Base-by-base conservation (phyloP, 2,113 vertebrate genomes). In the Aplodontia rufa region DNA sequence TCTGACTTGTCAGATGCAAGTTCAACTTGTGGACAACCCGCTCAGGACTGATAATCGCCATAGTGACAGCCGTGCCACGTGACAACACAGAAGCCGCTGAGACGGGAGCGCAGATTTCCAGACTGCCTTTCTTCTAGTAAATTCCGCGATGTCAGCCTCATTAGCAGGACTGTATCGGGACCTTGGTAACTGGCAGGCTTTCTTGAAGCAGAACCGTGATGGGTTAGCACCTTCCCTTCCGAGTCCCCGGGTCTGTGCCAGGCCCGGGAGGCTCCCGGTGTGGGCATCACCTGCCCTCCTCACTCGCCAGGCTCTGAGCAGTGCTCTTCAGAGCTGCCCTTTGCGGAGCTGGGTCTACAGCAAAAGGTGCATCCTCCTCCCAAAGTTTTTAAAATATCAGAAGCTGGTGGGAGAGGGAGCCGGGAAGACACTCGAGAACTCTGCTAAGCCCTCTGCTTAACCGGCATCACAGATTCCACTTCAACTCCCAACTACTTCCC, bases 1-100 rank as follows among this genome's bases (percentile, higher is more conserved):
- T 97, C 62, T 96, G 93, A 97, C 96, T 96, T 97, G 96, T 97
- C 97, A 97, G 96, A 95, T 86, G 69, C 95, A 98, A 94, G 96
- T 97, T 98, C 96, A 96, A 96, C 95, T 98, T 85, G 89, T 96
- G 97, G 94, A 97, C 97, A 97, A 88, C 74, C 82, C 81, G 72
- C 93, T 96, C 32, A 47, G 64, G 53, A 79, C 95, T 93, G 97
- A 97, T 97, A 96, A 95, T 97, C 26, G 17, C 96, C 91, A 97
- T 97, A 74, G 98, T 30, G 96, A 98, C 97, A 19, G 51, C 55
- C 32, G 8, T 32, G 84, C 91, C 95, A 87, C 51, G 6, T 96
- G 97, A 86, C 4, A 1, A 53, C 86, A 74, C 86, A 90, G 78
- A 94, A 76, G 68, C 69, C 6, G 0, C 40, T 22, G 91, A 85